phyloP scores from a whole-genome alignment of 2,888 invertebrate species.

The Ypsolopha sequella region DNA sequence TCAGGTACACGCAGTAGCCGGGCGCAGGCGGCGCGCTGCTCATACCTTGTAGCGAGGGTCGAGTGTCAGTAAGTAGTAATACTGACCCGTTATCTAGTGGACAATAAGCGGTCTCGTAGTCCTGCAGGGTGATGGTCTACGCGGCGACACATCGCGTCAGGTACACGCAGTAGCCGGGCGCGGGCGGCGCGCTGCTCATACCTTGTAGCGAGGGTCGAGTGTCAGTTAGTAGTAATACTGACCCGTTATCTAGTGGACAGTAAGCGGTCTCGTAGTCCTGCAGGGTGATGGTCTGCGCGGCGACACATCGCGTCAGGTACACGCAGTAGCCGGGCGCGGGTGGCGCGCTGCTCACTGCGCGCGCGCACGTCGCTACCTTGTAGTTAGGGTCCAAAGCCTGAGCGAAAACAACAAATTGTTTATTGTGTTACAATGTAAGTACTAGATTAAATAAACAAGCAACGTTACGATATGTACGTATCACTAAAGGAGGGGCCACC shows the following conservation, averaged over 20 bases:
- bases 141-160: slow-evolving; percentile 41
- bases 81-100: slow-evolving; percentile 33
- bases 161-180: slow-evolving; percentile 45
- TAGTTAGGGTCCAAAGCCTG: too few species aligned
- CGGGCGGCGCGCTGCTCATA: slow-evolving; percentile 17
- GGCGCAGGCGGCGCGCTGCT: slow-evolving; percentile 20
- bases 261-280: slow-evolving; percentile 31
- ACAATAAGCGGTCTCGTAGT: slow-evolving; percentile 39
- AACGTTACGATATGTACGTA: too few species aligned
- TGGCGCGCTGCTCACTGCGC: slow-evolving; percentile 15
- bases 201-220: slow-evolving; percentile 8
- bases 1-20: slow-evolving; percentile 49
- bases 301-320: slow-evolving; percentile 42
- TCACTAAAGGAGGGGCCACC: too few species aligned
- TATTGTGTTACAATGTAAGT: too few species aligned
- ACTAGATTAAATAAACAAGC: too few species aligned
- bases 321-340: slow-evolving; percentile 41
- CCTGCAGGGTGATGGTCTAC: slow-evolving; percentile 21
- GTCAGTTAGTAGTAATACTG: slow-evolving; percentile 7
- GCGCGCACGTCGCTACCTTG: slow-evolving; percentile 18
- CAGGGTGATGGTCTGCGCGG: slow-evolving; percentile 27
- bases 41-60: too few species aligned
- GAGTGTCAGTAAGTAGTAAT: too few species aligned
- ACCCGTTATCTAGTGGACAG: slow-evolving; percentile 42
- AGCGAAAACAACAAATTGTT: too few species aligned